A percentile compares a stretch with the other conserved stretches of the same genome.
Evolutionary conservation across 2,113 vertebrate species (phyloP).

Genomic region (Genyomyrus donnyi): DNA sequence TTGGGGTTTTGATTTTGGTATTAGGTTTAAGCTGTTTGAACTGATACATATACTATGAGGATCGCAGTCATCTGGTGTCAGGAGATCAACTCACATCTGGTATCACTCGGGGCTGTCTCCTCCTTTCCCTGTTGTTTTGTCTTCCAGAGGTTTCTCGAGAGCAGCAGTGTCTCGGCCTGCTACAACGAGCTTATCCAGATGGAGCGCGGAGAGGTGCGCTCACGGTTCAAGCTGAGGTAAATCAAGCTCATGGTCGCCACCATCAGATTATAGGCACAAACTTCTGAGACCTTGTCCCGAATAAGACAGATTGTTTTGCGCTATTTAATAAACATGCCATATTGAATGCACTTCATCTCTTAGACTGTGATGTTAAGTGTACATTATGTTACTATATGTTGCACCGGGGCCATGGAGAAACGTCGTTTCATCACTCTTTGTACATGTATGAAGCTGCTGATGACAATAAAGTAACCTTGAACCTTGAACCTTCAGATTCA

Average conservation of each 20-base stretch:
- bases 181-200: conserved; percentile 93
- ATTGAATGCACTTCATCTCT: neutral
- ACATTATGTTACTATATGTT: too few species aligned
- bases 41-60: neutral
- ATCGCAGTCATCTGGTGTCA: neutral
- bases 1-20: neutral
- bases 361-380: neutral
- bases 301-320: neutral
- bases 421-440: too few species aligned
- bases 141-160: conserved; percentile 84
- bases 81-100: neutral
- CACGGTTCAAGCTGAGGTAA: conserved; percentile 93
- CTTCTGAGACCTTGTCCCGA: neutral
- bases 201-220: conserved; percentile 83
- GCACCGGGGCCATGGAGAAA: too few species aligned
- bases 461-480: too few species aligned
- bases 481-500: too few species aligned
- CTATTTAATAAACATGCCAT: neutral
- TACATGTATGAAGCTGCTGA: too few species aligned
- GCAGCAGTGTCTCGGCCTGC: conserved; percentile 77
- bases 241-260: neutral
- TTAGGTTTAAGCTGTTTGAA: neutral
- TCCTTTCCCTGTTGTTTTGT: conserved; percentile 30
- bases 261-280: neutral
- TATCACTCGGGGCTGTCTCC: neutral